phyloP scores from a whole-genome alignment of 2,888 invertebrate species.

The Carcina quercana region DNA sequence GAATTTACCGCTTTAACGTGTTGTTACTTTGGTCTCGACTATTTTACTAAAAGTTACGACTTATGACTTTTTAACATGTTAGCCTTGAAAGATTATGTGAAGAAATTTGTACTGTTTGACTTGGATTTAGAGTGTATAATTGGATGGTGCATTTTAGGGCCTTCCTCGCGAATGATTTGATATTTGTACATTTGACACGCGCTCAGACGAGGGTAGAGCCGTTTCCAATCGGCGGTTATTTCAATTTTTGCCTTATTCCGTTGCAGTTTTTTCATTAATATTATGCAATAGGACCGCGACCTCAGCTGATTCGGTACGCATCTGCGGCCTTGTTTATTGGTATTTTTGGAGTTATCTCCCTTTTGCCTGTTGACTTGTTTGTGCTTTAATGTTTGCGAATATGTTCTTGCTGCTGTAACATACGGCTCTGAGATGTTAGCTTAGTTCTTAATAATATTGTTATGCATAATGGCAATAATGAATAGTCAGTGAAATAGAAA shows the following conservation, averaged over 20 bases:
- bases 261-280: slow-evolving; percentile 50
- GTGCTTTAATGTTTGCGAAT: slow-evolving; percentile 17
- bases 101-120: slow-evolving; percentile 14
- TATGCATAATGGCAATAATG: no score
- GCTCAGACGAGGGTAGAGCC: slow-evolving; percentile 40
- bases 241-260: slow-evolving; percentile 45
- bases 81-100: slow-evolving; percentile 5
- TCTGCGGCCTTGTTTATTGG: slow-evolving; percentile 48
- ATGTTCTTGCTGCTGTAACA: no score
- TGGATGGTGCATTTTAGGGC: slow-evolving; percentile 13
- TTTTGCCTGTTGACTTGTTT: slow-evolving; percentile 18
- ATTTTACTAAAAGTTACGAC: no score
- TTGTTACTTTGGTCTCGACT: slow-evolving; percentile 2
- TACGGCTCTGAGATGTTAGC: no score
- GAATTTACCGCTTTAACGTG: slow-evolving; percentile 8
- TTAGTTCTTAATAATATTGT: no score
- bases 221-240: slow-evolving; percentile 41
- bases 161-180: slow-evolving; percentile 23
- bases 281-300: slow-evolving; percentile 36
- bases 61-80: slow-evolving; percentile 13
- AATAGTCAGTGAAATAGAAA: no score
- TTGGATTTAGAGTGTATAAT: slow-evolving; percentile 20
- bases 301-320: slow-evolving; percentile 45
- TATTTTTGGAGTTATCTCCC: slow-evolving; percentile 25
- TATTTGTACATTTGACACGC: slow-evolving; percentile 43